These are phyloP conservation scores for Pygoscelis adeliae DNA, from an alignment of 2,113 vertebrate species.

Conservation along the genomic window DNA sequence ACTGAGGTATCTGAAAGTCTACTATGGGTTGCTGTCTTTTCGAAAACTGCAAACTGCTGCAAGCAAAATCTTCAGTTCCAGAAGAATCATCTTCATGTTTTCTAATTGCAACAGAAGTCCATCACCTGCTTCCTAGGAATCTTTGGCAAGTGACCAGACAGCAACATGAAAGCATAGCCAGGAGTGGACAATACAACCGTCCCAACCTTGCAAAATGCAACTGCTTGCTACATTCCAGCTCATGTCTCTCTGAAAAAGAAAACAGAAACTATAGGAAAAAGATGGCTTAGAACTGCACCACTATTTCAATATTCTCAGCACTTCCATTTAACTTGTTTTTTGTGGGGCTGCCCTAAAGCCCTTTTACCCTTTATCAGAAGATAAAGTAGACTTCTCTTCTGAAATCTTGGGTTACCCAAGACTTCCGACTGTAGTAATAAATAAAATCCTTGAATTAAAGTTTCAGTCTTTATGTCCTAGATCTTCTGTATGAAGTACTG, in stretches of 20 bases:
- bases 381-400: neutral
- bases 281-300: neutral
- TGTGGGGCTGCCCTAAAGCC: neutral
- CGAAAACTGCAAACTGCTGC: neutral
- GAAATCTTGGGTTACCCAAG: neutral
- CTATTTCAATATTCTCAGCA: neutral
- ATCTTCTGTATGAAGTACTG: neutral
- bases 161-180: neutral
- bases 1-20: neutral
- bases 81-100: neutral
- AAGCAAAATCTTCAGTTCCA: neutral
- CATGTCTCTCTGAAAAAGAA: neutral
- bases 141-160: neutral
- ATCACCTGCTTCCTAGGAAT: neutral
- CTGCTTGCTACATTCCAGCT: neutral
- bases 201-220: neutral
- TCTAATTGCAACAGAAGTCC: neutral
- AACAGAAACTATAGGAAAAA: neutral
- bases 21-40: neutral
- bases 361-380: neutral
- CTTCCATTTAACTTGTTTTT: neutral
- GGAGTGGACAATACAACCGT: neutral
- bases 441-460: neutral
- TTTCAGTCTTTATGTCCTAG: neutral
- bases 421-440: neutral